Evolutionary conservation across 1,140 invertebrate genomes (phyloP), one percentile per base, ranked within the genome.

Genomic region (Drosophila athabasca): DNA sequence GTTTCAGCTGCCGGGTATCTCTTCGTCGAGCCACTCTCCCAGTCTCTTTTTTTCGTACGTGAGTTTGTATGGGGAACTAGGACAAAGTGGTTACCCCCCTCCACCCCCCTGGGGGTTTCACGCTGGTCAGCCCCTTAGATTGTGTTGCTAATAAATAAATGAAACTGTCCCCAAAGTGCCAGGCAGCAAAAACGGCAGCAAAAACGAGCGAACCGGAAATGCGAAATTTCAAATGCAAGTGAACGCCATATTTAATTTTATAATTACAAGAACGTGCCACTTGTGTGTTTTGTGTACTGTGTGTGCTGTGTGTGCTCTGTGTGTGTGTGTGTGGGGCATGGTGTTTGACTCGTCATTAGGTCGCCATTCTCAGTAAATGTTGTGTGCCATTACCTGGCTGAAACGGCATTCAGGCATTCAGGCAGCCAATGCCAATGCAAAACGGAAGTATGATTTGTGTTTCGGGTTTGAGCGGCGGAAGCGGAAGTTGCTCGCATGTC

Each of bases 371-470:
- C 8, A 13, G 9, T 39, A 39, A 39, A 39, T 39, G 31, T 39
- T 13, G 35, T 13, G 31, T 35, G 35, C 35, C 35, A 39, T 39
- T 39, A 39, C 35, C 35, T 39, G 35, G 11, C 35, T 13, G 35
- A 39, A 39, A 39, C 35, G 35, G 17, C 17, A 19, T 39, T 39
- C 17, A 19, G 17, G 17, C 17, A 19, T 39, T 39, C 3, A 3
- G 35, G 35, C 1, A 31, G 35, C 22, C 22, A 4, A 2, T 24
- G 22, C 22, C 22, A 24, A 24, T 24, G 24, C 5, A 26, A 26
- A 55, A 66, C 64, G 81, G 68, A 84, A 85, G 81, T 85, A 62
- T 76, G 79, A 85, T 85, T 84, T 85, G 77, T 69, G 53, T 81
- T 80, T 60, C 57, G 50, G 67, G 31, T 74, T 61, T 13, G 58